Base-by-base conservation (phyloP, 2,888 invertebrate genomes). In the Aleiodes leptofemur region DNA sequence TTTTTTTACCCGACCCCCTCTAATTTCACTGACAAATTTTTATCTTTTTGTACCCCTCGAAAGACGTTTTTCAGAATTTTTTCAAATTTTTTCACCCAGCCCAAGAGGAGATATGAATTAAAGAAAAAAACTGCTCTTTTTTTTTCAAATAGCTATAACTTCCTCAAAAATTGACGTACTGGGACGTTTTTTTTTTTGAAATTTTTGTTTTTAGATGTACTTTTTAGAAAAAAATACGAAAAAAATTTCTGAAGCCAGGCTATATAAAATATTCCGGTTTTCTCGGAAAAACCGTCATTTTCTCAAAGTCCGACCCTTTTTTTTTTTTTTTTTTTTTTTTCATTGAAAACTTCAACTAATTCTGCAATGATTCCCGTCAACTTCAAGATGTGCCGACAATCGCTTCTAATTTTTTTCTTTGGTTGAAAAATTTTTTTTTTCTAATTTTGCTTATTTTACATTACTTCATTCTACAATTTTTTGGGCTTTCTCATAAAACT, bases 341-440 rank as follows among this genome's bases (percentile, higher is more conserved):
- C 14, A 64, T 43, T 43, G 23, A 43, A 64, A 43, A 64, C 14
- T 64, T 38, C 16, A 43, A 43, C 48, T 43, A 64, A 64, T 64
- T 43, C 64, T 64, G 48, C 64, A 64, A 64, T 64, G 23, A 64
- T 43, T 43, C 64, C 11, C 31, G 59, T 31, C 29, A 31, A 59
- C 13, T 4, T 29, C 11, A 31, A 59, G 59, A 31, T 59, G 59
- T 64, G 64, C 7, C 14, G 23, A 64, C 16, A 43, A 43, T 64
- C 64, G 64, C 48, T 64, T 64, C 38, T 64, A 64, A 64, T 64
- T 64, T 43, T 64, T 43, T 55, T 55, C n/a, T 55, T 55, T 55
- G 16, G 13, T 55, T 55, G 13, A 55, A n/a, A n/a, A 55, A 55
- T n/a, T n/a, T 7, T 16, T 55, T 55, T 55, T 5, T 43, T 43